Evolutionary conservation across 2,113 vertebrate species (phyloP).

Genomic region (Cyphomyrus discorhynchus): DNA sequence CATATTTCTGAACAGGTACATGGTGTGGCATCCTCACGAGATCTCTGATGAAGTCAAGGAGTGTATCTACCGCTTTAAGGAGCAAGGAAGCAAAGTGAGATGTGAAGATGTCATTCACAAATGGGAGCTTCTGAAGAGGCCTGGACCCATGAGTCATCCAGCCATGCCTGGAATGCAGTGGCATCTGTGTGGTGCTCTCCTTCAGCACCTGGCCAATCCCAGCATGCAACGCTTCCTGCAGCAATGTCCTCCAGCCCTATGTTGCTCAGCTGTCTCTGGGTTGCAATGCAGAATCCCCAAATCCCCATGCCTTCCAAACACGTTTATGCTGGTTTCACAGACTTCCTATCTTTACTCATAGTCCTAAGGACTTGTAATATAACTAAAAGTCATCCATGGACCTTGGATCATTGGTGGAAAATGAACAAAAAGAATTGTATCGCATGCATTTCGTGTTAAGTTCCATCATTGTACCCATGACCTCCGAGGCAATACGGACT

Average conservation of each 20-base stretch:
- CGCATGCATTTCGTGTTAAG: neutral
- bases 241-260: neutral
- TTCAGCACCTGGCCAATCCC: constrained; percentile 24
- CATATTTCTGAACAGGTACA: neutral
- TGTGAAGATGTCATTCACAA: neutral
- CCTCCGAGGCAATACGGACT: neutral
- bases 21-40: neutral
- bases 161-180: neutral
- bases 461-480: neutral
- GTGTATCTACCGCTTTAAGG: neutral
- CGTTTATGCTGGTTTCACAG: neutral
- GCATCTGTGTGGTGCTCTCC: neutral
- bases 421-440: neutral
- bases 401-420: neutral
- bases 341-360: neutral
- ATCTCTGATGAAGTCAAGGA: neutral
- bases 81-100: neutral
- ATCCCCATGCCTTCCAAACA: neutral
- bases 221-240: fast-evolving
- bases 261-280: neutral
- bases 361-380: neutral
- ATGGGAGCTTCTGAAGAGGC: neutral
- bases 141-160: neutral
- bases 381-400: neutral
- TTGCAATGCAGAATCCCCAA: neutral